Evolutionary conservation across 2,113 vertebrate genomes (phyloP).

Genomic region (Chaetodon trifascialis): DNA sequence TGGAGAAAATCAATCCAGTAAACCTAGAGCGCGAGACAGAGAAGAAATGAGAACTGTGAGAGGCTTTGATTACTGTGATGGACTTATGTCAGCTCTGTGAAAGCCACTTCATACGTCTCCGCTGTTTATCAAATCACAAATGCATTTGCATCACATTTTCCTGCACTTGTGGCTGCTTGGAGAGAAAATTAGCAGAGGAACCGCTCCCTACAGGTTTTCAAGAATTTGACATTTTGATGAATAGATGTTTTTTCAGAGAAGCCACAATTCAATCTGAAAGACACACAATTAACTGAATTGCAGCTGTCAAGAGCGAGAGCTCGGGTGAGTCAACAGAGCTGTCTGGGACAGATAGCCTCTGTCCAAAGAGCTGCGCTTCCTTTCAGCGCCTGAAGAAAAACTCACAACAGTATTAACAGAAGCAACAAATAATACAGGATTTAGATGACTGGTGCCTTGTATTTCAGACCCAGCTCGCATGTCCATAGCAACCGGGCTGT

Average conservation of each 20-base stretch:
- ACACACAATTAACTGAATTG: conserved; percentile 59
- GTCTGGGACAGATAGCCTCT: conserved; percentile 50
- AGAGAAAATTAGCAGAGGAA: conserved; percentile 36
- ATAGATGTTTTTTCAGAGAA: conserved; percentile 49
- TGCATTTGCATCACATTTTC: conserved; percentile 64
- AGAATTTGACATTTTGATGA: conserved; percentile 65
- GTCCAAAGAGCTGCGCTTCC: conserved; percentile 22
- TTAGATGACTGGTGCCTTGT: conserved; percentile 20
- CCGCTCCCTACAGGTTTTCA: neutral
- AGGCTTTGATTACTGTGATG: conserved; percentile 70
- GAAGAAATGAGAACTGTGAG: conserved; percentile 60
- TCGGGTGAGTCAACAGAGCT: conserved; percentile 47
- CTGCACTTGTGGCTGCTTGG: conserved; percentile 42
- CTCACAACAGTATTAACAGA: conserved; percentile 41
- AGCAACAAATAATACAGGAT: conserved; percentile 40
- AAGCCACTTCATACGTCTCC: conserved; percentile 56
- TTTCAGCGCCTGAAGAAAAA: conserved; percentile 16
- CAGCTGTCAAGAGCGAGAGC: conserved; percentile 51
- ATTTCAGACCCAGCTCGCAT: neutral
- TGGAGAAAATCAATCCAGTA: conserved; percentile 72
- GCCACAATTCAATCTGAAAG: conserved; percentile 43
- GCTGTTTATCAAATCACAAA: conserved; percentile 64
- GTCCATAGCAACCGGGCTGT: conserved; percentile 23
- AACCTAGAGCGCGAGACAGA: conserved; percentile 36
- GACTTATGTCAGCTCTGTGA: conserved; percentile 57